These are phyloP conservation scores for Drosophila lacteicornis DNA, from an alignment of 1,140 invertebrate genomes.

Conservation along the genomic window DNA sequence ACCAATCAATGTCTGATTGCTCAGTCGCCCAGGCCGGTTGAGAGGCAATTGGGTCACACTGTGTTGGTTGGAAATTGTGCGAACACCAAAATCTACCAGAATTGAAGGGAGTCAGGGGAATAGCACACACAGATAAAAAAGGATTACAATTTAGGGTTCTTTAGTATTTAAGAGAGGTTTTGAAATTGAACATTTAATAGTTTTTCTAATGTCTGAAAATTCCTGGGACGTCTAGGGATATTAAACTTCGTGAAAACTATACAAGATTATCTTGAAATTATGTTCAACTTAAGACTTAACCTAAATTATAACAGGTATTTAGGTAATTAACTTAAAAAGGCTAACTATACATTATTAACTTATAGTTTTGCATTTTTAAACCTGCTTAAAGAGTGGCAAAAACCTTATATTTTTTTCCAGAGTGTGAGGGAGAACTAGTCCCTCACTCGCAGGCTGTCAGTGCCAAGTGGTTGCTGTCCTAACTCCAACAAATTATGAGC, in stretches of 20 bases:
- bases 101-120: background rate
- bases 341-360: background rate
- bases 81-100: background rate
- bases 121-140: background rate
- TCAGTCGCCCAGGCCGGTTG: conserved; percentile 2
- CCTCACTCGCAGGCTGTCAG: conserved; percentile 45
- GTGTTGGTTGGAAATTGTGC: conserved; percentile 12
- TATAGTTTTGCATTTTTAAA: background rate
- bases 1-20: conserved; percentile 47
- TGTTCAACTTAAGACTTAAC: too few relatives aligned
- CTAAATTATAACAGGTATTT: too few relatives aligned
- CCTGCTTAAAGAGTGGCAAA: background rate
- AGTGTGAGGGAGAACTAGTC: background rate
- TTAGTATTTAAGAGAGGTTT: too few relatives aligned
- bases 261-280: too few relatives aligned
- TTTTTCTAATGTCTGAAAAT: too few relatives aligned
- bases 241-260: too few relatives aligned
- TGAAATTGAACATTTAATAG: background rate
- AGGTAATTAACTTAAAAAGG: too few relatives aligned
- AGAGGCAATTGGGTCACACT: conserved; percentile 35
- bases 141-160: background rate
- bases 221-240: too few relatives aligned
- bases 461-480: conserved; percentile 37
- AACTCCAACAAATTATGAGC: conserved; percentile 73
- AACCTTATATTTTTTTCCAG: background rate